These are phyloP conservation scores for Abramis brama DNA, from an alignment of 2,113 vertebrate genomes.

Conservation along the genomic window DNA sequence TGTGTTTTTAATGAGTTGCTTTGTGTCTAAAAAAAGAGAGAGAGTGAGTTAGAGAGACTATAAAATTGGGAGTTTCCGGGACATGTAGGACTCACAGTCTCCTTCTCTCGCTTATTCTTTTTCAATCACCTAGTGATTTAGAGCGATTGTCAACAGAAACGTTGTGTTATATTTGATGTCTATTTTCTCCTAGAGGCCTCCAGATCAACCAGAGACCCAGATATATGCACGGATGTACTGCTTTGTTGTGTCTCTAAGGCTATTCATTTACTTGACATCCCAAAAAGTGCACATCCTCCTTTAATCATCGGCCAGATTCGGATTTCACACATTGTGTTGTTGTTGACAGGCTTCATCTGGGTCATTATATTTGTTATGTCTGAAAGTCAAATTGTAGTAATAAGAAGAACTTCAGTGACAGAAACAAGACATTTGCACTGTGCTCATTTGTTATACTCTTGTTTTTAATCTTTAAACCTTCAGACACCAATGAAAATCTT, in stretches of 20 bases:
- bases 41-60: not conserved
- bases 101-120: not conserved
- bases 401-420: not conserved
- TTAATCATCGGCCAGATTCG: not conserved
- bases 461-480: not conserved
- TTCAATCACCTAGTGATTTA: conserved; percentile 20
- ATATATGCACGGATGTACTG: not conserved
- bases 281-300: not conserved
- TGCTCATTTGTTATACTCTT: not conserved
- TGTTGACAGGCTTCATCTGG: not conserved
- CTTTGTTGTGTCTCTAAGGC: not conserved
- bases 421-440: not conserved
- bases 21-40: not conserved
- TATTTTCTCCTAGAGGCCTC: not conserved
- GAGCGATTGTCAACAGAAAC: conserved; percentile 4
- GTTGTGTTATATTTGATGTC: not conserved
- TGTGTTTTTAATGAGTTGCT: conserved; percentile 12
- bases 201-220: conserved; percentile 5
- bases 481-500: not conserved
- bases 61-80: not conserved
- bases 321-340: not conserved
- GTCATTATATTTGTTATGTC: conserved; percentile 8
- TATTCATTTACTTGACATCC: too few species aligned
- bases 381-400: not conserved
- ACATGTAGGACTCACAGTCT: not conserved